phyloP scores from a whole-genome alignment of 2,797 vertebrate species.

The Melopsittacus undulatus region DNA sequence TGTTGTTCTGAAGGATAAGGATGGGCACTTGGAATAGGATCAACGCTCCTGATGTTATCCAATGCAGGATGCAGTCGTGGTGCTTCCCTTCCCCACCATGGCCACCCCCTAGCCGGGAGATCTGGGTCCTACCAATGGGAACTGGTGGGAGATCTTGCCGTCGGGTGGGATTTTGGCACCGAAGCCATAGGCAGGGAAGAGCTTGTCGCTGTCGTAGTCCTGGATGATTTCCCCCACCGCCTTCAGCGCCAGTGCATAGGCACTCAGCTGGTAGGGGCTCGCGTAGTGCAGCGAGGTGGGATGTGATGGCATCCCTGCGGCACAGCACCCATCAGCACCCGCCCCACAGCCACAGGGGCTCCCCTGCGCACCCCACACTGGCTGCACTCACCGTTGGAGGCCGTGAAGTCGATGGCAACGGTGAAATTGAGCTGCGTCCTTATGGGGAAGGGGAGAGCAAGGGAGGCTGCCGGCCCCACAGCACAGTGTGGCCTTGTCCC shows the following conservation, averaged over 20 bases:
- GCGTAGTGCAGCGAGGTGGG: constrained; percentile 97
- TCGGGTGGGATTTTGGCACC: constrained; percentile 97
- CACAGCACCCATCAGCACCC: neutral
- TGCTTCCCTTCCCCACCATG: accelerated
- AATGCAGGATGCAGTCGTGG: neutral
- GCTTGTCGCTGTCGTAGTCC: constrained; percentile 98
- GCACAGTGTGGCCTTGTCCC: accelerated
- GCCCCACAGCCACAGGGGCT: accelerated
- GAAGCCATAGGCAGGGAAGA: constrained; percentile 96
- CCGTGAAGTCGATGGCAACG: constrained; percentile 97
- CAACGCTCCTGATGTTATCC: accelerated
- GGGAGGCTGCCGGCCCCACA: neutral
- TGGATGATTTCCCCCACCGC: constrained; percentile 98
- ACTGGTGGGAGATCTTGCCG: constrained; percentile 94
- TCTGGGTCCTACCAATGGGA: constrained; percentile 86
- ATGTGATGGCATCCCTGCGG: constrained; percentile 89
- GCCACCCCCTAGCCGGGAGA: neutral
- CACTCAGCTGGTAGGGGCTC: constrained; percentile 97
- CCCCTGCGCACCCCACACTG: neutral
- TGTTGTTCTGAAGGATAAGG: constrained; percentile 80
- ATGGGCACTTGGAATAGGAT: accelerated
- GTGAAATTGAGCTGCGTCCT: constrained; percentile 98
- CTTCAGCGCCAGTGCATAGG: constrained; percentile 96
- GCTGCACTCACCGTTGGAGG: constrained; percentile 89
- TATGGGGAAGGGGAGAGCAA: constrained; percentile 39